Evolutionary conservation across 2,797 vertebrate species (phyloP).

Genomic region (Oreochromis mossambicus): DNA sequence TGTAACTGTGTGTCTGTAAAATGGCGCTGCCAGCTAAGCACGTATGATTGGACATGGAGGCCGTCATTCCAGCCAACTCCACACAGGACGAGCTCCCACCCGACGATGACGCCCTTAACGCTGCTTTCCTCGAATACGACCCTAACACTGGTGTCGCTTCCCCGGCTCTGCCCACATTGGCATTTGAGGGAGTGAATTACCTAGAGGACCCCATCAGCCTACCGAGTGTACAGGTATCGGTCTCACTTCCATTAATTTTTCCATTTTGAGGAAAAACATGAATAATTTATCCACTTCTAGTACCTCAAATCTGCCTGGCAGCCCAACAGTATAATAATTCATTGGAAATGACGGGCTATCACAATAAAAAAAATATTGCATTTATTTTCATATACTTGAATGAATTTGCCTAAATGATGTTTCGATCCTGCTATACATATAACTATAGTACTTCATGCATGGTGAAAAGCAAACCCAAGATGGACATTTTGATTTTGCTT

Average conservation of each 20-base stretch:
- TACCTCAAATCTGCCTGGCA: neutral
- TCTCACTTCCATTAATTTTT: neutral
- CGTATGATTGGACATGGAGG: conserved; percentile 67
- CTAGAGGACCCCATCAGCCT: conserved; percentile 84
- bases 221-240: conserved; percentile 82
- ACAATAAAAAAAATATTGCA: neutral
- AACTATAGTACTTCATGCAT: neutral
- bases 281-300: neutral
- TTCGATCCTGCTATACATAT: neutral
- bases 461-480: no score
- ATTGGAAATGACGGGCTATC: neutral
- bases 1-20: neutral
- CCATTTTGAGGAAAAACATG: neutral
- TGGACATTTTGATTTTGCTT: no score
- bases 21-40: conserved; percentile 2
- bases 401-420: neutral
- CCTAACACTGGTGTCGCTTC: neutral
- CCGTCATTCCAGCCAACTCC: conserved; percentile 42
- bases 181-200: conserved; percentile 33
- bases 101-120: neutral
- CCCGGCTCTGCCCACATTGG: conserved; percentile 4
- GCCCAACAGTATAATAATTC: neutral
- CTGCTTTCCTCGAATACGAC: conserved; percentile 24
- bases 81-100: conserved; percentile 30
- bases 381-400: neutral